Evolutionary conservation across 2,113 vertebrate genomes (phyloP).

Genomic region (Cyprinodon brontotheroides): DNA sequence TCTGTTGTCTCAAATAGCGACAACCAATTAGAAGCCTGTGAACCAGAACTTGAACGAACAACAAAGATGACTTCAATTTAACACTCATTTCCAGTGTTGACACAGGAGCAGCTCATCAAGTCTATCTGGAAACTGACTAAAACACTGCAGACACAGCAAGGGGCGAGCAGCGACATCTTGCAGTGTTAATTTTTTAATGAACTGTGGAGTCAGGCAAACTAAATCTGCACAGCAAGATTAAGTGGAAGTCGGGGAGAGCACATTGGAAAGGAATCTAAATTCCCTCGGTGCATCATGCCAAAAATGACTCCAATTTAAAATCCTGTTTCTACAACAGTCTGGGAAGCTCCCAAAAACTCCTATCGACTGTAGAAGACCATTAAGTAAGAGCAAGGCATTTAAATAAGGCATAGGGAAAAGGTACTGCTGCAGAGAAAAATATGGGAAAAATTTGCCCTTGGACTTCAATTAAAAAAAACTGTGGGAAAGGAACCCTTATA

Average conservation of each 20-base stretch:
- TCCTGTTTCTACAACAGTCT: not conserved
- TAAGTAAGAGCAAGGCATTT: not conserved
- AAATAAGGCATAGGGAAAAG: not conserved
- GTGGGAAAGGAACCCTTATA: too few species aligned
- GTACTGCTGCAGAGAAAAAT: not conserved
- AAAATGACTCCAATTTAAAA: not conserved
- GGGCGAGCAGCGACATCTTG: not conserved
- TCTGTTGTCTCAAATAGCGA: conserved; percentile 46
- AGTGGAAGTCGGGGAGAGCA: not conserved
- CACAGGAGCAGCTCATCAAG: conserved; percentile 24
- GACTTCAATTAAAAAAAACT: not conserved
- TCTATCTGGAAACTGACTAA: conserved; percentile 24
- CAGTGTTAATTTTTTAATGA: not conserved
- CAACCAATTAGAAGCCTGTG: conserved; percentile 51
- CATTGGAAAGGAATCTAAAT: conserved; percentile 5
- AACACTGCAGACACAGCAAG: not conserved
- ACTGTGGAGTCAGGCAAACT: not conserved
- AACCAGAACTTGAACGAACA: conserved; percentile 38
- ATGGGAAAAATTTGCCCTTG: not conserved
- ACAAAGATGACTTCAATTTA: conserved; percentile 41
- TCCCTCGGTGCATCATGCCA: not conserved
- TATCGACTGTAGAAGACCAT: not conserved
- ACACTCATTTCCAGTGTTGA: conserved; percentile 40
- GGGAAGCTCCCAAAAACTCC: not conserved
- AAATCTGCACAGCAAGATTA: conserved; percentile 5